phyloP scores from a whole-genome alignment of 2,888 invertebrate genomes.

The Tromatobia lineatoria region DNA sequence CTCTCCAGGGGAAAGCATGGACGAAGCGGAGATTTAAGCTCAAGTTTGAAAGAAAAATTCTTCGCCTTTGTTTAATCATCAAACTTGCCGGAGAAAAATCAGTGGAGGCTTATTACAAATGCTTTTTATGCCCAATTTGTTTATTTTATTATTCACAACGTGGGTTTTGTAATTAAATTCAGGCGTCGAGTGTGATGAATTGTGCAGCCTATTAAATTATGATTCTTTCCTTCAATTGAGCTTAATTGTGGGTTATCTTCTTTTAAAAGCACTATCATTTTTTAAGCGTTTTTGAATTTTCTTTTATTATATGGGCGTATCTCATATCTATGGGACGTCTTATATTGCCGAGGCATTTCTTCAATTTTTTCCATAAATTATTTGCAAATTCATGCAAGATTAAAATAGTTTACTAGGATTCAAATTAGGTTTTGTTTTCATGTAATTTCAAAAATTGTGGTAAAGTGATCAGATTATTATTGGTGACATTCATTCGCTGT shows the following conservation, averaged over 20 bases:
- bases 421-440: too few species aligned
- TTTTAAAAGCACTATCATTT: too few species aligned
- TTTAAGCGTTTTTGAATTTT: too few species aligned
- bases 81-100: neutral
- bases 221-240: neutral
- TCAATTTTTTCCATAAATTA: too few species aligned
- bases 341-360: too few species aligned
- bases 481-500: too few species aligned
- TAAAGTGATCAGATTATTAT: too few species aligned
- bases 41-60: slow-evolving; percentile 9
- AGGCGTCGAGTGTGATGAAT: neutral
- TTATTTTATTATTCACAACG: neutral
- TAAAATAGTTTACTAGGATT: too few species aligned
- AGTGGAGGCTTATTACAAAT: neutral
- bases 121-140: neutral
- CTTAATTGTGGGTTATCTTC: neutral
- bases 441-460: too few species aligned
- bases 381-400: too few species aligned
- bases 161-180: neutral
- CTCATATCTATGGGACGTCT: too few species aligned
- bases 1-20: slow-evolving; percentile 16
- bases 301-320: too few species aligned
- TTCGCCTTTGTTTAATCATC: slow-evolving; percentile 24
- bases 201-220: neutral
- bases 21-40: slow-evolving; percentile 9